These are phyloP conservation scores for Drosophila neocordata DNA, from an alignment of 1,140 invertebrate genomes.

Conservation along the genomic window DNA sequence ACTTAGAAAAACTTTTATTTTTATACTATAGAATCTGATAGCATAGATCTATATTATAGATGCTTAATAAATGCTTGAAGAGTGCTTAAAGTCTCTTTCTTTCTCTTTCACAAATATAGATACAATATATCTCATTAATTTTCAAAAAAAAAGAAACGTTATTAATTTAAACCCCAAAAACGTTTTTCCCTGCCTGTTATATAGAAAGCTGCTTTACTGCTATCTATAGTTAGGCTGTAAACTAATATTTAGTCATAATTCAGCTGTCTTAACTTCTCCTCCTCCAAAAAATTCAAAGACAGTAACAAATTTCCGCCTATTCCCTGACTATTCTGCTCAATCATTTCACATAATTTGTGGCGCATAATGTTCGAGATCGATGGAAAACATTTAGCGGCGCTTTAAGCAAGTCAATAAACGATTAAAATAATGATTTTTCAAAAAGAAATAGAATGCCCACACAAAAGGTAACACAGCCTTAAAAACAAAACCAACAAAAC, in stretches of 20 bases:
- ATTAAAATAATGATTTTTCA: conserved; percentile 78
- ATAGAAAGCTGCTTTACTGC: conserved; percentile 11
- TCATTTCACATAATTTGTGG: conserved; percentile 79
- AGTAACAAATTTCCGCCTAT: conserved; percentile 23
- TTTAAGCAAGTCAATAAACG: conserved; percentile 82
- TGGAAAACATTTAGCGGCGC: conserved; percentile 61
- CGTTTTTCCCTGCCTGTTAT: not conserved
- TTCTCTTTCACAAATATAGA: not conserved
- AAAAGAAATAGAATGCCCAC: conserved; percentile 49
- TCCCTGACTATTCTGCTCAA: conserved; percentile 59
- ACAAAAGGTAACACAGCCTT: conserved; percentile 41
- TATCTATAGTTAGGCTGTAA: conserved; percentile 10
- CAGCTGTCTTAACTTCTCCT: conserved; percentile 34
- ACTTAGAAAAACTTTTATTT: too few species aligned
- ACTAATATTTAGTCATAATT: conserved; percentile 49
- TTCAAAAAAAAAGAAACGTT: not conserved
- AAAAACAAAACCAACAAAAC: not conserved
- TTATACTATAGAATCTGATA: too few species aligned
- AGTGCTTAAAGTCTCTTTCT: not conserved
- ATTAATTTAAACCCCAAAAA: not conserved
- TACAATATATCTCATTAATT: conserved; percentile 4
- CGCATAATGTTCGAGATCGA: conserved; percentile 35
- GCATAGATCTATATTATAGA: too few species aligned
- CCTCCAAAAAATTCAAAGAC: conserved; percentile 12
- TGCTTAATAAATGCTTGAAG: too few species aligned